Evolutionary conservation across 1,140 invertebrate species (phyloP).

Genomic region (Diachasma alloeum): DNA sequence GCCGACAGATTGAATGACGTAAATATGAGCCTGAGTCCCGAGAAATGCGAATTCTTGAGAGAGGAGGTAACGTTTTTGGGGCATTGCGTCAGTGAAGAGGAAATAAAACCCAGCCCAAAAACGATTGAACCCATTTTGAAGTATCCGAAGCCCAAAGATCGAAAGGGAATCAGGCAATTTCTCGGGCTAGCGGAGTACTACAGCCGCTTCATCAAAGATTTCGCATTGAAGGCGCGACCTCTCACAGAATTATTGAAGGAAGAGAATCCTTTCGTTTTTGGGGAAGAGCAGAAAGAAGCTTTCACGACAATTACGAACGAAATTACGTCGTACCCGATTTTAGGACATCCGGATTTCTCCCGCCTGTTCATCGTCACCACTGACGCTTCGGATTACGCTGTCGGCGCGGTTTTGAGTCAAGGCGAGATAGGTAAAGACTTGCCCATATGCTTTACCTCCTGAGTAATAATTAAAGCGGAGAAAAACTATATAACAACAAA

Average conservation of each 20-base stretch:
- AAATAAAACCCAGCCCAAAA: no score
- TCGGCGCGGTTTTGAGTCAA: constrained; percentile 42
- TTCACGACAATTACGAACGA: constrained; percentile 21
- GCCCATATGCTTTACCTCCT: constrained; percentile 38
- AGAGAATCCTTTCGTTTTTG: constrained; percentile 25
- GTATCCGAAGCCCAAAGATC: constrained; percentile 34
- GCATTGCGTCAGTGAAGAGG: no score
- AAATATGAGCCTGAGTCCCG: constrained; percentile 31
- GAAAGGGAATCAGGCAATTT: constrained; percentile 34
- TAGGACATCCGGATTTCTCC: constrained; percentile 40
- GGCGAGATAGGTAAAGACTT: constrained; percentile 35
- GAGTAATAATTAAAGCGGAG: constrained; percentile 37
- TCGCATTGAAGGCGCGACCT: constrained; percentile 36
- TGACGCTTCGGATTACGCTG: constrained; percentile 36
- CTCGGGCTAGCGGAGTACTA: constrained; percentile 45
- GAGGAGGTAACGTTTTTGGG: no score
- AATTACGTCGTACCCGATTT: constrained; percentile 25
- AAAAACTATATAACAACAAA: constrained; percentile 41
- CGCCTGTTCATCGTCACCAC: constrained; percentile 39
- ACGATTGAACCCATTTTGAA: constrained; percentile 34
- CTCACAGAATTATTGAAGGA: constrained; percentile 40
- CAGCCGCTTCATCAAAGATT: constrained; percentile 40
- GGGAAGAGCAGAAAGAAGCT: constrained; percentile 15
- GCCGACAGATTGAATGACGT: neutral
- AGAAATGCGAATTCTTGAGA: no score